Base-by-base conservation (phyloP, 2,888 invertebrate genomes). In the Acanthosepion pharaonis region DNA sequence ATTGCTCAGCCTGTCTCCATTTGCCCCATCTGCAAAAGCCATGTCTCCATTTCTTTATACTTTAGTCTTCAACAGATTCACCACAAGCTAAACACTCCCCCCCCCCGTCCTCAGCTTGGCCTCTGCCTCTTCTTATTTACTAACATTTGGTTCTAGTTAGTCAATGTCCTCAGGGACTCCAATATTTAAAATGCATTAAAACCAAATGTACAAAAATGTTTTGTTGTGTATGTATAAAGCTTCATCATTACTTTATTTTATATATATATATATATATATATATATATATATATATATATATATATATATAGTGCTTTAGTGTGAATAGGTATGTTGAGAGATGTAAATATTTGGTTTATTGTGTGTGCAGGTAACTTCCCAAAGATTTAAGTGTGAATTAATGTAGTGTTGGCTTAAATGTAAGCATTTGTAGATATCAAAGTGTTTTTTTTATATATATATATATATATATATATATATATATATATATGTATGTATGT, bases 261-360 rank as follows among this genome's bases (percentile, higher is more conserved):
- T 91, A 91, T 91, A 48, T 91, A 48, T 91, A 91, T 92, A 49
- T 92, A 92, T 92, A 28, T 92, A 48, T 92, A 92, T 92, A 92
- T 92, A 92, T 92, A 92, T 92, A 92, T 92, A 92, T 92, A 92
- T 92, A 92, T 92, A 48, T 92, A 92, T 92, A 48, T 92, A 92
- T 42, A 48, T 2, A n/a, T n/a, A n/a, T n/a, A n/a, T n/a, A n/a
- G n/a, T 8, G 51, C 51, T 51, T 51, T 51, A 15, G 8, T 51
- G 4, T 51, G 51, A 51, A 51, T 51, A 15, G 8, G 51, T 51
- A 51, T 15, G 15, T 11, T 4, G 51, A 51, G 8, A 51, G 51
- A 51, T 51, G 5, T 8, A 51, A 15, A 51, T 8, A 51, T 51
- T 51, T 51, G 51, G 51, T 15, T 15, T 51, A 51, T 51, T 51